Percentiles rank a stretch among this genome's conserved stretches.
phyloP scores from a whole-genome alignment of 2,113 vertebrate species.

The Eurypyga helias region DNA sequence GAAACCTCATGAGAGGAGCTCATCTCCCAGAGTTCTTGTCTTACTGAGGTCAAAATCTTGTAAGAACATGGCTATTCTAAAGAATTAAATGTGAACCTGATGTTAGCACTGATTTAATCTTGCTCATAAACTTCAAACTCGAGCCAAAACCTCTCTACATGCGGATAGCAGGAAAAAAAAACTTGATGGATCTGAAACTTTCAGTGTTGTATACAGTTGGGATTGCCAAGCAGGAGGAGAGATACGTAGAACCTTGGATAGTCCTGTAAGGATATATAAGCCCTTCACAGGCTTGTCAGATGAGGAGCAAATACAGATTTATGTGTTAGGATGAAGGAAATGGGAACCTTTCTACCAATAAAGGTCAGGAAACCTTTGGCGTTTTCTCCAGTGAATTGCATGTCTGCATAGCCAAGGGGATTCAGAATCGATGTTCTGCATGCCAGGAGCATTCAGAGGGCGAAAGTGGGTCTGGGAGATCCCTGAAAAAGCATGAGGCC shows the following conservation, averaged over 20 bases:
- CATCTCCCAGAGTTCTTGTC: neutral
- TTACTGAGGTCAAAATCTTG: conserved; percentile 29
- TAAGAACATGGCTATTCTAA: neutral
- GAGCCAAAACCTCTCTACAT: conserved; percentile 24
- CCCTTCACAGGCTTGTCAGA: conserved; percentile 11
- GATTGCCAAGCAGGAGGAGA: conserved; percentile 11
- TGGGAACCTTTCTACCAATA: neutral
- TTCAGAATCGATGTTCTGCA: neutral
- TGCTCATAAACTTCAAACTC: neutral
- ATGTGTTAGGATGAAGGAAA: conserved; percentile 6
- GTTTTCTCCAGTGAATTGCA: neutral
- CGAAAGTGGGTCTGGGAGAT: neutral
- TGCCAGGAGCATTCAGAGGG: neutral
- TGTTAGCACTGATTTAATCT: conserved; percentile 54
- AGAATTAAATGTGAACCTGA: conserved; percentile 37
- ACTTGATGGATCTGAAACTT: conserved; percentile 54
- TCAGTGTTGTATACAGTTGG: neutral
- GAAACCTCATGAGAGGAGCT: conserved; percentile 10
- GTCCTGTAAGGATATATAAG: conserved; percentile 19
- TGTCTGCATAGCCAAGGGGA: neutral
- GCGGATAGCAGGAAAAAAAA: neutral
- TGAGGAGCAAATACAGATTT: conserved; percentile 25
- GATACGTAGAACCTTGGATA: neutral
- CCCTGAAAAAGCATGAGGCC: neutral
- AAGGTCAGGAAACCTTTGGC: neutral